Conservation (phyloP, 1,140 invertebrate species). For the Choristoneura fumiferana region DNA sequence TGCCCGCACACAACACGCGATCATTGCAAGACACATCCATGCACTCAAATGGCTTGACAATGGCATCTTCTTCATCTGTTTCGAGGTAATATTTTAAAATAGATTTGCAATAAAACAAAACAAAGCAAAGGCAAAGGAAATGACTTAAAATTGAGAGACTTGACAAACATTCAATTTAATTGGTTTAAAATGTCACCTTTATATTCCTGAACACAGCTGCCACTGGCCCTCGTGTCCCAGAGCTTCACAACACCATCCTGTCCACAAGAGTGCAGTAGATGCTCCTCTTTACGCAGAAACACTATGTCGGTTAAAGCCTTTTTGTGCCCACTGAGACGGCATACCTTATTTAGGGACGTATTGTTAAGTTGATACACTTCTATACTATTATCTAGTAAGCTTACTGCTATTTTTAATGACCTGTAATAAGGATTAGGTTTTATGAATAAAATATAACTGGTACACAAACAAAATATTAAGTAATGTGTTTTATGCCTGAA, state of each 20-base stretch:
- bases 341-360: conserved; percentile 51
- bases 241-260: conserved; percentile 81
- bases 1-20: conserved; percentile 87
- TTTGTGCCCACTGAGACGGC: conserved; percentile 66
- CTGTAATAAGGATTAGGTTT: conserved; percentile 35
- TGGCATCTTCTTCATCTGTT: conserved; percentile 71
- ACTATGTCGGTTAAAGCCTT: conserved; percentile 79
- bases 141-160: too few species aligned
- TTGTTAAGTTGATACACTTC: conserved; percentile 57
- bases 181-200: conserved; percentile 69
- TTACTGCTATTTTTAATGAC: conserved; percentile 54
- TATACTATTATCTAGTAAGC: conserved; percentile 53
- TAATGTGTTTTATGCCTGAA: too few species aligned
- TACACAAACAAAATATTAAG: too few species aligned
- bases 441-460: too few species aligned
- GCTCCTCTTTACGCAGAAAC: conserved; percentile 80
- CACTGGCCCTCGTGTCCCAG: conserved; percentile 82
- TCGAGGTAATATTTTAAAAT: conserved; percentile 33
- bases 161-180: too few species aligned
- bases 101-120: conserved; percentile 25
- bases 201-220: conserved; percentile 77
- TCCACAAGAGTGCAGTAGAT: conserved; percentile 81
- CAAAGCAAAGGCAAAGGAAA: too few species aligned
- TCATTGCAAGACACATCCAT: conserved; percentile 89
- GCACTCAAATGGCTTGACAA: conserved; percentile 76